These are phyloP conservation scores for Chirona hameri DNA, from an alignment of 2,888 invertebrate species.

Conservation along the genomic window DNA sequence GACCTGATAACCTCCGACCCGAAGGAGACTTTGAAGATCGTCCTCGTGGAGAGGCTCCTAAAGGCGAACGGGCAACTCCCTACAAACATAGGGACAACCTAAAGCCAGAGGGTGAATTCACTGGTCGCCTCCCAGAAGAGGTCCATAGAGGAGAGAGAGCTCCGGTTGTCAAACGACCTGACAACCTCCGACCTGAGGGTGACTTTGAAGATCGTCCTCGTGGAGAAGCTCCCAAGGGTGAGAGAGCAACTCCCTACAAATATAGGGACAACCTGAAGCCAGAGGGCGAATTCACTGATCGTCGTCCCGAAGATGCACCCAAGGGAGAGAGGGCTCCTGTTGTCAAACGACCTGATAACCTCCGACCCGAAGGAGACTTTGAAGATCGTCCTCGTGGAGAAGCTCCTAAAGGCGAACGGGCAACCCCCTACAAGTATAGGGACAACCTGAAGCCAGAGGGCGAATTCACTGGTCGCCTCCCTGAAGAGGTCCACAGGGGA, in stretches of 20 bases:
- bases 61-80: constrained; percentile 37
- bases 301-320: no score
- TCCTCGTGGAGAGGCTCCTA: constrained; percentile 40
- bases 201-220: background rate
- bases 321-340: background rate
- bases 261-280: constrained; percentile 1
- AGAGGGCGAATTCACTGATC: background rate
- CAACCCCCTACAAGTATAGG: constrained; percentile 34
- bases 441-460: constrained; percentile 38
- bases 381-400: constrained; percentile 42
- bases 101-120: constrained; percentile 44
- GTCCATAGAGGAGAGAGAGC: background rate
- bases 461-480: constrained; percentile 34
- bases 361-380: background rate
- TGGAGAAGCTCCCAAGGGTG: background rate
- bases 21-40: constrained; percentile 32
- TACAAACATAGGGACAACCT: constrained; percentile 59
- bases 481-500: constrained; percentile 48
- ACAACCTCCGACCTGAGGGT: background rate
- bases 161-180: background rate
- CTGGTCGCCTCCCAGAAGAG: background rate
- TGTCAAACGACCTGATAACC: background rate
- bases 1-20: background rate
- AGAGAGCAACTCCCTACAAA: background rate
- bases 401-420: constrained; percentile 37